Percentiles rank a stretch among this genome's conserved stretches.
phyloP scores from a whole-genome alignment of 2,113 vertebrate species.

The Thunnus thynnus region DNA sequence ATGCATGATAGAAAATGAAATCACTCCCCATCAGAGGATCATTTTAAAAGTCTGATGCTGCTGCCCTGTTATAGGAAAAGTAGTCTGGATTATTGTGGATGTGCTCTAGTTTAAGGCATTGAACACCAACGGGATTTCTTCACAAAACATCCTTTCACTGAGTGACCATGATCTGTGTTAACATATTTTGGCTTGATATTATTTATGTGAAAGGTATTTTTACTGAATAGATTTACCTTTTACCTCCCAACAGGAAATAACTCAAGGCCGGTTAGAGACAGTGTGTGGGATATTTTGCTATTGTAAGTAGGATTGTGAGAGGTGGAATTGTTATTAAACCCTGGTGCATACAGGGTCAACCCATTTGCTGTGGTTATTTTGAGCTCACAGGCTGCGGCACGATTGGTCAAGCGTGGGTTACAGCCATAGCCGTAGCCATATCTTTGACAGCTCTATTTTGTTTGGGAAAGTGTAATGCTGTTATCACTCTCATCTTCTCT shows the following conservation, averaged over 20 bases:
- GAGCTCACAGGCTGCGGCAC: constrained; percentile 21
- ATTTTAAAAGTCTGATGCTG: constrained; percentile 25
- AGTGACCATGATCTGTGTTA: not conserved
- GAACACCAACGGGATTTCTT: constrained; percentile 10
- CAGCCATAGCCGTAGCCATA: constrained; percentile 24
- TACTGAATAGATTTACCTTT: not conserved
- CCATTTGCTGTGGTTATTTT: constrained; percentile 42
- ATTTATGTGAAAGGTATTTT: not conserved
- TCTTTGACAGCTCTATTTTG: constrained; percentile 53
- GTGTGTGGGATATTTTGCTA: constrained; percentile 2
- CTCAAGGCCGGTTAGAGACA: not conserved
- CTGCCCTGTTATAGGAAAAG: not conserved
- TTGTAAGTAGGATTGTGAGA: constrained; percentile 13
- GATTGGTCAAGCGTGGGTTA: constrained; percentile 28
- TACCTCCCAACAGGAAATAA: constrained; percentile 1
- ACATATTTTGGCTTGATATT: not conserved
- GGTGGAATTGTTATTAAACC: constrained; percentile 43
- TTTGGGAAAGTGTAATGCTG: constrained; percentile 26
- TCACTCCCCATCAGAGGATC: constrained; percentile 7
- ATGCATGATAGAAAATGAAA: constrained; percentile 24
- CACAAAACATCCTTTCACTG: constrained; percentile 4
- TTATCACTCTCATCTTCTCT: constrained; percentile 27
- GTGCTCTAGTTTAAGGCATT: constrained; percentile 4
- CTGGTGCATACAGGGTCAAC: constrained; percentile 34
- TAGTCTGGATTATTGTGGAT: not conserved